Conservation (phyloP, 2,797 vertebrate genomes). For the Scleropages formosus region DNA sequence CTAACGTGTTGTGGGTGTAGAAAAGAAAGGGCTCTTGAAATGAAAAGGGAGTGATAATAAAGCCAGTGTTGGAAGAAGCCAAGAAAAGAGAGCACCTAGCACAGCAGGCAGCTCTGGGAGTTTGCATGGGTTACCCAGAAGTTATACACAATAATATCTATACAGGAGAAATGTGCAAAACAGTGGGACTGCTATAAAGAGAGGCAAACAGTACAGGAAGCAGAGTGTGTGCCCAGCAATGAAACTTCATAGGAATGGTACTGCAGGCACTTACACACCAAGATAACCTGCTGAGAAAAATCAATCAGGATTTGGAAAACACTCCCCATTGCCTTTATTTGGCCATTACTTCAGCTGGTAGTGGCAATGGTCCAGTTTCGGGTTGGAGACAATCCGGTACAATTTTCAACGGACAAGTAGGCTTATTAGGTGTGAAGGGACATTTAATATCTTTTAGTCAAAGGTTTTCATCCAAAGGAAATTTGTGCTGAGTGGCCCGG, state of each 20-base stretch:
- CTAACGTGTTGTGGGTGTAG: background rate
- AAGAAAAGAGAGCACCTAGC: background rate
- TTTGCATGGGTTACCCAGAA: too few relatives aligned
- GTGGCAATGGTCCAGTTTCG: conserved; percentile 12
- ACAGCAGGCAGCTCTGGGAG: too few relatives aligned
- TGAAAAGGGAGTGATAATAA: background rate
- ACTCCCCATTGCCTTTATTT: conserved; percentile 11
- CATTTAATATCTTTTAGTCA: conserved; percentile 6
- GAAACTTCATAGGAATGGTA: background rate
- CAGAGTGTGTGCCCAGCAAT: background rate
- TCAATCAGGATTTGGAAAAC: background rate
- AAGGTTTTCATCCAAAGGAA: conserved; percentile 6
- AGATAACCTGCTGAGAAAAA: conserved; percentile 8
- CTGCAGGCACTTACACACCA: background rate
- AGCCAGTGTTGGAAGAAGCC: too few relatives aligned
- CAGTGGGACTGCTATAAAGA: too few relatives aligned
- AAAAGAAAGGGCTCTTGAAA: conserved; percentile 9
- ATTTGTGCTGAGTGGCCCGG: background rate
- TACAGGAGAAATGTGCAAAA: background rate
- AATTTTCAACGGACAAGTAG: conserved; percentile 7
- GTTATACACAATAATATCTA: background rate
- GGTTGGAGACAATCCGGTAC: conserved; percentile 8
- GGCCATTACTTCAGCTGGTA: conserved; percentile 18
- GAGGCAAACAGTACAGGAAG: background rate
- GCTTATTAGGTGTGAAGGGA: conserved; percentile 20